phyloP scores from a whole-genome alignment of 2,113 vertebrate genomes.

The Hucho hucho region DNA sequence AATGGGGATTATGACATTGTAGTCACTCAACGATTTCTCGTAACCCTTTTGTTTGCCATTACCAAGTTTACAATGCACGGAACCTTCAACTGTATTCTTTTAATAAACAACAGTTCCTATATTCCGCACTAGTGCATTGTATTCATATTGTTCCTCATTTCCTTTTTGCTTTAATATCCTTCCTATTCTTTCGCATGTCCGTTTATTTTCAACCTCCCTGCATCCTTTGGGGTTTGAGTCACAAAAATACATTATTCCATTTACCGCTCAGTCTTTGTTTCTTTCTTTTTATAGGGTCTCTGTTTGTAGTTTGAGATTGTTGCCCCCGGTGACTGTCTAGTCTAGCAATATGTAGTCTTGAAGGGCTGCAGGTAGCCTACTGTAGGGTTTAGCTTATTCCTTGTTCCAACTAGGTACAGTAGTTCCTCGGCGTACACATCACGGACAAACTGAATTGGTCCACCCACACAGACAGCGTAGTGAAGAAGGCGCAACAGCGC shows the following conservation, averaged over 20 bases:
- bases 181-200: conserved; percentile 51
- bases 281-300: conserved; percentile 25
- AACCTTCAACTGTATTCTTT: conserved; percentile 48
- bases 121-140: conserved; percentile 45
- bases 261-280: conserved; percentile 44
- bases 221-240: conserved; percentile 53
- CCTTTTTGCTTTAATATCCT: conserved; percentile 54
- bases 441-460: too few relatives aligned
- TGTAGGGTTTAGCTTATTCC: too few relatives aligned
- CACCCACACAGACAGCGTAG: too few relatives aligned
- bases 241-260: conserved; percentile 34
- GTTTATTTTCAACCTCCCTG: conserved; percentile 49
- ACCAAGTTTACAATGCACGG: conserved; percentile 37
- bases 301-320: conserved; percentile 19
- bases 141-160: conserved; percentile 57
- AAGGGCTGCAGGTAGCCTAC: too few relatives aligned
- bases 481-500: too few relatives aligned
- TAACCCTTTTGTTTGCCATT: conserved; percentile 20
- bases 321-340: conserved; percentile 18
- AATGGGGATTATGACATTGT: conserved; percentile 29
- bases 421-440: too few relatives aligned
- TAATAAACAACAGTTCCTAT: conserved; percentile 47
- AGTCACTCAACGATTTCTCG: conserved; percentile 54
- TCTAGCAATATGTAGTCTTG: too few relatives aligned
- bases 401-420: too few relatives aligned